phyloP scores from a whole-genome alignment of 1,140 invertebrate genomes.

The Aricia agestis region DNA sequence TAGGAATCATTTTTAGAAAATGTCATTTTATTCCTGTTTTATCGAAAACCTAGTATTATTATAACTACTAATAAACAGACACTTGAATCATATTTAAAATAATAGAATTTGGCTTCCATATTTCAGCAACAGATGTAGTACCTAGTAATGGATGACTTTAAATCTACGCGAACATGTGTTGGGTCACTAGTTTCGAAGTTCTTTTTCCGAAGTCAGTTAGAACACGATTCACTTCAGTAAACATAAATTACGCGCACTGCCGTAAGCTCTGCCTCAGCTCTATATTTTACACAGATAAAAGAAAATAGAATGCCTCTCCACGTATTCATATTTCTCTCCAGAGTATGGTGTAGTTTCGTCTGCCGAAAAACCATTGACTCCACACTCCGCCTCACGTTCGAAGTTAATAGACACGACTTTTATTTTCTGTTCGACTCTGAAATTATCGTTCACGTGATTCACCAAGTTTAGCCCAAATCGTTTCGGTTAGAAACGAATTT shows the following conservation, averaged over 20 bases:
- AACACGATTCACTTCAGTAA: neutral
- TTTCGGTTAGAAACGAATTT: neutral
- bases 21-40: too few relatives aligned
- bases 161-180: neutral
- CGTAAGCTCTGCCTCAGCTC: neutral
- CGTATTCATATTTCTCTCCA: slow-evolving; percentile 28
- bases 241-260: neutral
- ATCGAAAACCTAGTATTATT: too few relatives aligned
- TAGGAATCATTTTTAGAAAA: too few relatives aligned
- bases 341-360: slow-evolving; percentile 23
- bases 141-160: too few relatives aligned
- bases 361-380: slow-evolving; percentile 21
- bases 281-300: slow-evolving; percentile 15
- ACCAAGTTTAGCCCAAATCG: neutral
- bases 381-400: slow-evolving; percentile 14
- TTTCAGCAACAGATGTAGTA: too few relatives aligned
- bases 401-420: neutral
- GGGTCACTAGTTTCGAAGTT: neutral
- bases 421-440: neutral
- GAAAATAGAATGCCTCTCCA: slow-evolving; percentile 21
- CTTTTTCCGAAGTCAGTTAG: neutral
- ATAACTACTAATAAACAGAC: too few relatives aligned
- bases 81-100: too few relatives aligned
- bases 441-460: neutral
- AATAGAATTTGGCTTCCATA: too few relatives aligned